Percentiles rank a stretch among this genome's conserved stretches.
phyloP scores from a whole-genome alignment of 2,113 vertebrate species.

The Odocoileus hemionus region DNA sequence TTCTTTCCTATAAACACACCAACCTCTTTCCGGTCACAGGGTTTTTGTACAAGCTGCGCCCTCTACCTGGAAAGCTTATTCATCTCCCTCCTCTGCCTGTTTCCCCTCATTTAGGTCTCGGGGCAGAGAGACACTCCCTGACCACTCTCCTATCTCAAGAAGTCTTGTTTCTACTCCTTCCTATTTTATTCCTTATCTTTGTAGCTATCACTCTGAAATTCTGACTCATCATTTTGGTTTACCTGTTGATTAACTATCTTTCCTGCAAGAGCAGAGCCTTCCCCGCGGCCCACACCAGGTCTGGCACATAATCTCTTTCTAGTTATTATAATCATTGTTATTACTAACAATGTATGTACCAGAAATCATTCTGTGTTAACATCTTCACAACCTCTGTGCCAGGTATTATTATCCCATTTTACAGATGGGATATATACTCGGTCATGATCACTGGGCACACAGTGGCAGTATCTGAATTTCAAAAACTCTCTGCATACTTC shows the following conservation, averaged over 20 bases:
- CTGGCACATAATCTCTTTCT: background rate
- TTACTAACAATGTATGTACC: background rate
- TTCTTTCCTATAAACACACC: background rate
- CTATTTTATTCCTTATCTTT: background rate
- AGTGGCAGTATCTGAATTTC: background rate
- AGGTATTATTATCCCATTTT: background rate
- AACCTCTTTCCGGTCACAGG: background rate
- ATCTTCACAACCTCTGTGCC: background rate
- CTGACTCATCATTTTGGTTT: background rate
- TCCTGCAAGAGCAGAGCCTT: background rate
- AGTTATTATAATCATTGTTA: background rate
- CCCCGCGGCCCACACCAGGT: background rate
- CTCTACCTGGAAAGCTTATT: background rate
- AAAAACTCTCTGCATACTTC: background rate
- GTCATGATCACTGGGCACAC: too few relatives aligned
- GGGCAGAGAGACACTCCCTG: background rate
- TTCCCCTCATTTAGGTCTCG: background rate
- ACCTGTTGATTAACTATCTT: background rate
- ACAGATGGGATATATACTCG: background rate
- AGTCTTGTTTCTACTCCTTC: background rate
- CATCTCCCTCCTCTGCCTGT: background rate
- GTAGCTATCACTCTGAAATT: background rate
- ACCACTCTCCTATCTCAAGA: background rate
- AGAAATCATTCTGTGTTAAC: background rate
- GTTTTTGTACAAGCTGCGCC: background rate